Evolutionary conservation across 1,140 invertebrate genomes (phyloP).

Genomic region (Brachionus paranguensis): DNA sequence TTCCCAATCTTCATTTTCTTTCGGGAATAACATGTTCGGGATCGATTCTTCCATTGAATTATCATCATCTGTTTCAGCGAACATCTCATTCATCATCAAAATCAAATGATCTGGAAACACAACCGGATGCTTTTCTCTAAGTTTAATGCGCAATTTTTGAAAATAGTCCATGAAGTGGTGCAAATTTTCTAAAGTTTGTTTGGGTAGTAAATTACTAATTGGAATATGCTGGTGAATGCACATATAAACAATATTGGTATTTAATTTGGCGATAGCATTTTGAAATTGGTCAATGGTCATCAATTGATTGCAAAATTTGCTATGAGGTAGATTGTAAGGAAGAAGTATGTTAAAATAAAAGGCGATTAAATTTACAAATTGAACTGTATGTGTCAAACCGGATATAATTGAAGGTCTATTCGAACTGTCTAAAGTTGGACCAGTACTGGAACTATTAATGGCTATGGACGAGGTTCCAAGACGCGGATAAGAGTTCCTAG

Average conservation of each 20-base stretch:
- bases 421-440: not conserved
- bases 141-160: not conserved
- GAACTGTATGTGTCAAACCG: conserved; percentile 21
- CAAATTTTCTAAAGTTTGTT: conserved; percentile 37
- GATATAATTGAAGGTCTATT: not conserved
- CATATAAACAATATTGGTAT: conserved; percentile 32
- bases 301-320: conserved; percentile 4
- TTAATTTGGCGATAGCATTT: conserved; percentile 34
- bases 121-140: conserved; percentile 26
- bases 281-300: conserved; percentile 21
- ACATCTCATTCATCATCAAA: conserved; percentile 30
- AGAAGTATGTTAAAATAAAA: conserved; percentile 34
- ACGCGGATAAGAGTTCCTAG: not conserved
- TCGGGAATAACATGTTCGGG: not conserved
- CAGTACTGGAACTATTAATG: not conserved
- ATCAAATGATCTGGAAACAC: conserved; percentile 30
- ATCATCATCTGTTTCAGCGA: not conserved
- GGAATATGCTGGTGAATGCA: conserved; percentile 28
- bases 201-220: conserved; percentile 20
- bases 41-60: not conserved
- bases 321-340: conserved; percentile 36
- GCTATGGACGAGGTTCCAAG: not conserved
- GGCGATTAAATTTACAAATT: conserved; percentile 36
- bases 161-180: conserved; percentile 35
- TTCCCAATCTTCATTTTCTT: conserved; percentile 38